A percentile compares a stretch with the other conserved stretches of the same genome.
phyloP scores from a whole-genome alignment of 1,140 invertebrate genomes.

The Acromyrmex echinatior region DNA sequence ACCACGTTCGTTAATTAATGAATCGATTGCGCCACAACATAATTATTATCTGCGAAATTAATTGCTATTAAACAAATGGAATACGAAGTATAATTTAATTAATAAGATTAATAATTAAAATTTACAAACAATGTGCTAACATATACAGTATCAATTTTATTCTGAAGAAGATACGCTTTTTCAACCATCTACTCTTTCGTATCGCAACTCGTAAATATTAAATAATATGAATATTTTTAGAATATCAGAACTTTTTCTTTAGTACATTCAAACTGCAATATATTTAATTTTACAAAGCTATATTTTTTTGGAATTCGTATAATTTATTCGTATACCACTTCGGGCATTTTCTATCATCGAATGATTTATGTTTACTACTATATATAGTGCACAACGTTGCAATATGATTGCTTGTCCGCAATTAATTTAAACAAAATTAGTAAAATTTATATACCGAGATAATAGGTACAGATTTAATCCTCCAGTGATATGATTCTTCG shows the following conservation, averaged over 20 bases:
- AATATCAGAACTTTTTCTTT: neutral
- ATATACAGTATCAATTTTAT: neutral
- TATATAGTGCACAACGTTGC: neutral
- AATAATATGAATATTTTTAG: neutral
- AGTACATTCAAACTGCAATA: neutral
- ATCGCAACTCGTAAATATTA: neutral
- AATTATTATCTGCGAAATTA: conserved; percentile 57
- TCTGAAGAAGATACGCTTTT: neutral
- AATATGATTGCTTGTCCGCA: neutral
- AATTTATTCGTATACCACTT: neutral
- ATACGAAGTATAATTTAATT: conserved; percentile 55
- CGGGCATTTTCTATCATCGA: neutral
- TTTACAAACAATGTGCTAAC: conserved; percentile 30
- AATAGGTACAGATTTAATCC: conserved; percentile 27
- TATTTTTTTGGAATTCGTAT: neutral
- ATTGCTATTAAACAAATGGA: conserved; percentile 53
- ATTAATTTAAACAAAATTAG: conserved; percentile 1
- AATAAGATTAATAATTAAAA: conserved; percentile 58
- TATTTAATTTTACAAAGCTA: neutral
- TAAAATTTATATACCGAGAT: neutral
- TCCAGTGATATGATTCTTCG: neutral
- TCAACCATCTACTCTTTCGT: neutral
- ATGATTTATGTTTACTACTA: conserved; percentile 1
- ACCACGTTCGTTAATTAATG: conserved; percentile 49
- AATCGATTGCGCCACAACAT: conserved; percentile 39